A percentile compares a stretch with the other conserved stretches of the same genome.
phyloP scores from a whole-genome alignment of 2,113 vertebrate species.

The Eclectus roratus region DNA sequence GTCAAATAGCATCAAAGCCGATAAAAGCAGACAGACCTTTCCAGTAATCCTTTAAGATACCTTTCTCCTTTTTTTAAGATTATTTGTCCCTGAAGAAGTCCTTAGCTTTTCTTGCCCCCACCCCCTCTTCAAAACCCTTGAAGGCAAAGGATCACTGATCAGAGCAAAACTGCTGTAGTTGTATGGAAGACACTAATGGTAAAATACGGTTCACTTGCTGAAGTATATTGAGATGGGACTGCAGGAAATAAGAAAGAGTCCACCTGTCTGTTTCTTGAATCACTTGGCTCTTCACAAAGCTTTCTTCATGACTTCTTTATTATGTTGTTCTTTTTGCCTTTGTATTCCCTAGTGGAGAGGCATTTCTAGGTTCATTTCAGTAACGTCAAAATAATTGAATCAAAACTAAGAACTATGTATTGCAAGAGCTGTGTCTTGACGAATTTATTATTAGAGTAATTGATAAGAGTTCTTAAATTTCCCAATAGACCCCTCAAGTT shows the following conservation, averaged over 20 bases:
- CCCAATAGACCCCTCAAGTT: constrained; percentile 32
- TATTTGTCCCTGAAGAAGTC: constrained; percentile 8
- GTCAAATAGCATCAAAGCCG: neutral
- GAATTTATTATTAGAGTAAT: constrained; percentile 65
- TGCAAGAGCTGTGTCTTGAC: constrained; percentile 7
- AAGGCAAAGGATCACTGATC: constrained; percentile 55
- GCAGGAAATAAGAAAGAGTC: constrained; percentile 72
- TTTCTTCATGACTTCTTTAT: constrained; percentile 41
- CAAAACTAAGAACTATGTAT: constrained; percentile 49
- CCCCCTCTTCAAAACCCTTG: neutral
- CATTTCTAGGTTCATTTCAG: constrained; percentile 68
- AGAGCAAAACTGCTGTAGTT: constrained; percentile 14
- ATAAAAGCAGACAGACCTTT: neutral
- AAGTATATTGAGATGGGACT: constrained; percentile 64
- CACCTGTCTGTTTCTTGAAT: constrained; percentile 67
- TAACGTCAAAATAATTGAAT: constrained; percentile 73
- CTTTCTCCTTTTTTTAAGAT: neutral
- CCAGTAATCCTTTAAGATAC: neutral
- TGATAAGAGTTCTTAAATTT: constrained; percentile 61
- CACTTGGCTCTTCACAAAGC: constrained; percentile 57
- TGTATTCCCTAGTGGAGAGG: constrained; percentile 39
- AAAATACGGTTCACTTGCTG: constrained; percentile 61
- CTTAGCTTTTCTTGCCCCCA: neutral
- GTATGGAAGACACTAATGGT: neutral
- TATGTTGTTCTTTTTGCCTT: constrained; percentile 41